Percentiles rank a stretch among this genome's conserved stretches.
Conservation (phyloP, 2,797 vertebrate species). For the Onychomys leucogaster region DNA sequence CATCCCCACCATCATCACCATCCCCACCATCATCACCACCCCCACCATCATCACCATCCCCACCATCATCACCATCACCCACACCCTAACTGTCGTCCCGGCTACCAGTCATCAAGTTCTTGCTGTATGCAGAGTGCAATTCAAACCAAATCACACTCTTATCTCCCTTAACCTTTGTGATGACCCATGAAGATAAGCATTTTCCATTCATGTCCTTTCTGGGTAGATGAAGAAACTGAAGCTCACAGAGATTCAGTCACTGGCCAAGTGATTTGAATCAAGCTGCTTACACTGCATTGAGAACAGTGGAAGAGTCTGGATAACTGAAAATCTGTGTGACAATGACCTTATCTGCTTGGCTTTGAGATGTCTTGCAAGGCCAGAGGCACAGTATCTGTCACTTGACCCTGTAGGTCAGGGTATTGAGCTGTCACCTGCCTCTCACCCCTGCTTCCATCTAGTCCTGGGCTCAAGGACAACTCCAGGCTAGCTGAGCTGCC, state of each 20-base stretch:
- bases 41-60: fast-evolving
- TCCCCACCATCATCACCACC: fast-evolving
- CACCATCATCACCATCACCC: too few species aligned
- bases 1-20: fast-evolving
- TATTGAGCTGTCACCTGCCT: neutral
- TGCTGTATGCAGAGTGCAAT: fast-evolving
- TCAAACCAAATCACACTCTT: neutral
- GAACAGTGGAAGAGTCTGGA: neutral
- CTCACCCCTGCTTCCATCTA: too few species aligned
- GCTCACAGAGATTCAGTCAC: neutral
- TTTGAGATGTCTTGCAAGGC: neutral
- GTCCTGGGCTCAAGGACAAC: too few species aligned
- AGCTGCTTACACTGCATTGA: neutral
- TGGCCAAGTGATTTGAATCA: neutral
- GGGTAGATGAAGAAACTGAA: neutral
- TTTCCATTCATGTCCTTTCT: fast-evolving
- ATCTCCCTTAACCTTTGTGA: neutral
- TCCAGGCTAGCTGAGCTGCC: neutral
- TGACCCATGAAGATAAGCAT: fast-evolving
- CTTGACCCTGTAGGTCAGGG: neutral
- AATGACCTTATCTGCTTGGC: neutral
- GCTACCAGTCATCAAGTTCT: neutral
- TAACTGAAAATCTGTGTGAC: neutral
- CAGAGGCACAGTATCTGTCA: neutral
- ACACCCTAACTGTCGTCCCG: neutral